phyloP scores from a whole-genome alignment of 2,888 invertebrate species.

The Melinopterus prodromus region DNA sequence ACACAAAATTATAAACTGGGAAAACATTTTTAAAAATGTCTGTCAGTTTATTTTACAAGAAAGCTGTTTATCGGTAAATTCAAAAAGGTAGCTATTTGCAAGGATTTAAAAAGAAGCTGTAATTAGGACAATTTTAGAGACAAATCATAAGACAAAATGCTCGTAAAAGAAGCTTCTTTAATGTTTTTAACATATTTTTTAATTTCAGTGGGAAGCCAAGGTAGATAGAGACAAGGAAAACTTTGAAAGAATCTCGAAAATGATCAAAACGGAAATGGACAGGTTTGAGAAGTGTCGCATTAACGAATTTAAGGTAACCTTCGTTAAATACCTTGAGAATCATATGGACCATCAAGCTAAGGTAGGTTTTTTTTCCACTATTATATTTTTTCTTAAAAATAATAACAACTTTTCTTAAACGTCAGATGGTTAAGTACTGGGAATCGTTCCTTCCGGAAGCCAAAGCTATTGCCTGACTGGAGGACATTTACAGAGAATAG shows the following conservation, averaged over 20 bases:
- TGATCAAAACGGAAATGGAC: constrained; percentile 93
- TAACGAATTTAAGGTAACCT: constrained; percentile 87
- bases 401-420: constrained; percentile 41
- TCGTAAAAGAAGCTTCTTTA: too few species aligned
- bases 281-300: constrained; percentile 89
- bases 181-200: too few species aligned
- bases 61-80: too few species aligned
- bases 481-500: constrained; percentile 58
- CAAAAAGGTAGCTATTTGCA: too few species aligned
- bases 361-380: constrained; percentile 62
- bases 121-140: too few species aligned
- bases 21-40: too few species aligned
- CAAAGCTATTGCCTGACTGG: constrained; percentile 84
- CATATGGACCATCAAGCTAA: constrained; percentile 95
- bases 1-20: too few species aligned
- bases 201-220: constrained; percentile 87
- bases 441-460: constrained; percentile 96
- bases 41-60: too few species aligned
- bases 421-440: constrained; percentile 91
- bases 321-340: constrained; percentile 92
- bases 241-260: constrained; percentile 93
- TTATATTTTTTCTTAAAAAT: neutral
- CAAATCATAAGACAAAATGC: too few species aligned
- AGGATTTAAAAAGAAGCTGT: too few species aligned
- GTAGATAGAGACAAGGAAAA: constrained; percentile 97